Base-by-base conservation (phyloP, 2,113 vertebrate species). In the Rhynchomys soricoides region DNA sequence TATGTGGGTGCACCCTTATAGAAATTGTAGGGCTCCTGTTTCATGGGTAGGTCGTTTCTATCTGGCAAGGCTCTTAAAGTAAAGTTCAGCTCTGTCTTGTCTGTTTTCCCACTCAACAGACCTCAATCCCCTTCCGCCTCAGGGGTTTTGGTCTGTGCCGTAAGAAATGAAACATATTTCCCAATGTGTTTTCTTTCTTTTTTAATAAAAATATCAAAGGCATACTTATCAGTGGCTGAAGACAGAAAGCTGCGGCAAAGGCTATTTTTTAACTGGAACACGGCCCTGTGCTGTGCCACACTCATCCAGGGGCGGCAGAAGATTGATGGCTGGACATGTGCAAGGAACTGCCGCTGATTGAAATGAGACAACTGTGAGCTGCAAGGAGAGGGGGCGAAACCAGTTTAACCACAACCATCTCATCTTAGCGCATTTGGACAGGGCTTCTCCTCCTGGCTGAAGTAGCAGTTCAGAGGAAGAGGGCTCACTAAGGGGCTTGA, bases 281-380 rank as follows among this genome's bases (percentile, higher is more conserved):
- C 93, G 59, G 98, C 98, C 98, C 97, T 98, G 98, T 97, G 97
- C 98, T 98, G 98, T 97, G 98, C 98, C 98, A 98, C 98, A 98
- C 98, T 98, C 98, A 98, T 98, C 98, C 98, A 98, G 98, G 97
- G 98, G 95, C 96, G 97, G 97, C 77, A 40, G 97, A 98, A 99
- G 99, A 99, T 99, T 99, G 99, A 99, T 99, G 98, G 98, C 98
- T 98, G 98, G 98, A 98, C 98, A 99, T 98, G 98, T 98, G 98
- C 98, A 97, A 97, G 98, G 98, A 98, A 96, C 98, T 98, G 98
- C 98, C 98, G 96, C 98, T 99, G 99, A 99, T 98, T 98, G 99
- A 99, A 99, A 98, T 99, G 98, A 99, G 99, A 99, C 98, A 99
- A 99, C 98, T 99, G 99, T 98, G 98, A 97, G 98, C 98, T 98